phyloP scores from a whole-genome alignment of 1,140 invertebrate genomes.

The Oreohelix idahoensis region DNA sequence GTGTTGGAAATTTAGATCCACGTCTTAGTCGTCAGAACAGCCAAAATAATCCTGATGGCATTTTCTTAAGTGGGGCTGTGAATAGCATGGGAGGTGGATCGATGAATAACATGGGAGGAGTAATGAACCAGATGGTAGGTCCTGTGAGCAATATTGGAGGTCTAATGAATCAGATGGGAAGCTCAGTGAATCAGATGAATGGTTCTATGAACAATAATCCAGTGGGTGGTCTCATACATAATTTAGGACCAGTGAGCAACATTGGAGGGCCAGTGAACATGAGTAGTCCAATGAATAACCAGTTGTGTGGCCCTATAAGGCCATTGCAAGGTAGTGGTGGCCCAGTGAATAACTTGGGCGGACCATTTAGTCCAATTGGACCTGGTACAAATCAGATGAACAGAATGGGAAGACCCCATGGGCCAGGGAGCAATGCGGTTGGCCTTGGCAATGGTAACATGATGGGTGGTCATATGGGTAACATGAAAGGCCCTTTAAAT shows the following conservation, averaged over 20 bases:
- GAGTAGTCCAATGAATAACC: slow-evolving; percentile 21
- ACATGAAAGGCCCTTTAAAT: background rate
- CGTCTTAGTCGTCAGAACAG: slow-evolving; percentile 30
- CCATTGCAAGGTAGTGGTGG: slow-evolving; percentile 4
- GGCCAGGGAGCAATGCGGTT: background rate
- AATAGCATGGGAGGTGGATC: slow-evolving; percentile 16
- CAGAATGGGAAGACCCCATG: background rate
- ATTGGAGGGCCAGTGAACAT: slow-evolving; percentile 26
- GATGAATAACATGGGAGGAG: slow-evolving; percentile 26
- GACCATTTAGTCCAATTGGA: slow-evolving; percentile 21
- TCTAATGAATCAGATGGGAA: slow-evolving; percentile 10
- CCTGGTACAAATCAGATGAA: background rate
- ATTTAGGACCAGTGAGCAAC: background rate
- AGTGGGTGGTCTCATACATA: slow-evolving; percentile 31
- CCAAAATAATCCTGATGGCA: background rate
- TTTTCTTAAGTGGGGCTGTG: background rate
- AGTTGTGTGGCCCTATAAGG: slow-evolving; percentile 31
- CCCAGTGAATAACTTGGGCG: slow-evolving; percentile 17
- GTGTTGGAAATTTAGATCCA: background rate
- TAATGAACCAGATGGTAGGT: slow-evolving; percentile 22
- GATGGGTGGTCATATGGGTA: background rate
- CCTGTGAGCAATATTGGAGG: background rate
- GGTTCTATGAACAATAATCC: slow-evolving; percentile 29
- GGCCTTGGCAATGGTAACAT: background rate
- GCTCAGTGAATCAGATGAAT: background rate